These are phyloP conservation scores for Pelmatolapia mariae DNA, from an alignment of 2,113 vertebrate species.

Conservation along the genomic window DNA sequence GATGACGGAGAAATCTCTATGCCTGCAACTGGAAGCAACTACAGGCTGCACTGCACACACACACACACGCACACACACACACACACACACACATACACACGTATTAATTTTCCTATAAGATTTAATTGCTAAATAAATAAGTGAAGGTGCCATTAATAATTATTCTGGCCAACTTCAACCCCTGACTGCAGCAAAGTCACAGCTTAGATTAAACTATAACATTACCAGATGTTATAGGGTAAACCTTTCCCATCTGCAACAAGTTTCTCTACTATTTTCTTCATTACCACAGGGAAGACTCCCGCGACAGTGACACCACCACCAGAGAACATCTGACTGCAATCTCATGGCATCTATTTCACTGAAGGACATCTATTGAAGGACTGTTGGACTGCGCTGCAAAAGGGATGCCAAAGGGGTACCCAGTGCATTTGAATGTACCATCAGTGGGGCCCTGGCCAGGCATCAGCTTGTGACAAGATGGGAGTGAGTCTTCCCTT, in stretches of 20 bases:
- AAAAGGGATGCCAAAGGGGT: not conserved
- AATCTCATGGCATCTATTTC: not conserved
- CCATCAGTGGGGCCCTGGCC: not conserved
- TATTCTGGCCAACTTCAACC: not conserved
- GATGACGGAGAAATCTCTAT: not conserved
- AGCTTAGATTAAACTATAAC: not conserved
- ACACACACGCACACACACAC: no score
- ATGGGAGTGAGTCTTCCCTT: not conserved
- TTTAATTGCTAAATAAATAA: not conserved
- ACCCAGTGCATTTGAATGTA: not conserved
- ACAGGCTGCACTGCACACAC: accelerated
- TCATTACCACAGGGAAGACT: not conserved
- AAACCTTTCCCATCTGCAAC: not conserved
- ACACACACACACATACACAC: not conserved
- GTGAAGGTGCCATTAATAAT: not conserved
- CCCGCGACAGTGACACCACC: not conserved
- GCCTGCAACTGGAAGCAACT: not conserved
- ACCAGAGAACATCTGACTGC: not conserved
- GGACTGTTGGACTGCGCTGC: not conserved
- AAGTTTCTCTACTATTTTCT: not conserved
- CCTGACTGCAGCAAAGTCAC: not conserved
- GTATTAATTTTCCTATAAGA: not conserved
- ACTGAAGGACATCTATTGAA: not conserved
- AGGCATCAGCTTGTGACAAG: not conserved
- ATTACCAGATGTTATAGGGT: not conserved